Evolutionary conservation across 1,140 invertebrate species (phyloP).

Genomic region (Neodiprion lecontei): DNA sequence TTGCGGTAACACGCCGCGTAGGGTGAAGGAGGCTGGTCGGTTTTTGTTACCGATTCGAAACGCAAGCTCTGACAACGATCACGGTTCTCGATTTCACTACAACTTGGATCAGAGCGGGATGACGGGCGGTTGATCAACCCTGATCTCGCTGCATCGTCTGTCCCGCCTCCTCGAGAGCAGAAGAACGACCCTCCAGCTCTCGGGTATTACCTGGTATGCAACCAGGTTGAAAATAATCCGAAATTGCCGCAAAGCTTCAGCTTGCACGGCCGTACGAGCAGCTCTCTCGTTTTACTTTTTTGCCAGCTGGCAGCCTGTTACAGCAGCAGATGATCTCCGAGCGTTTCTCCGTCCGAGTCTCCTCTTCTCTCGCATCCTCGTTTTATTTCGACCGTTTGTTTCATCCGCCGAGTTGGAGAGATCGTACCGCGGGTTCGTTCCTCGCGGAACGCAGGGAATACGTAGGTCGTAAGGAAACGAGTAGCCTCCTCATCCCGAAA

Average conservation of each 20-base stretch:
- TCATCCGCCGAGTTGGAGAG: conserved; percentile 34
- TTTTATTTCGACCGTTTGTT: conserved; percentile 53
- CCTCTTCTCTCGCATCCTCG: conserved; percentile 36
- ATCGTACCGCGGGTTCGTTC: conserved; percentile 24
- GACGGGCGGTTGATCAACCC: too few relatives aligned
- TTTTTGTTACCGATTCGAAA: too few relatives aligned
- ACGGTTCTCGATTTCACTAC: too few relatives aligned
- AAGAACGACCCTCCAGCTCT: conserved; percentile 44
- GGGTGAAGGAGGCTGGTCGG: too few relatives aligned
- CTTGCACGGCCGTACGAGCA: conserved; percentile 52
- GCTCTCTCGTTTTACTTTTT: conserved; percentile 58
- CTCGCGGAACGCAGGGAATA: background rate
- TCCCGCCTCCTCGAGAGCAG: conserved; percentile 41
- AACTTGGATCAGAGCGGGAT: too few relatives aligned
- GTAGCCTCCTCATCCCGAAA: too few relatives aligned
- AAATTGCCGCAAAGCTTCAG: conserved; percentile 61
- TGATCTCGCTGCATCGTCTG: too few relatives aligned
- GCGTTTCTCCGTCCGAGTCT: conserved; percentile 33
- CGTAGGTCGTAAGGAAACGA: too few relatives aligned
- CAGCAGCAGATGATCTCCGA: conserved; percentile 59
- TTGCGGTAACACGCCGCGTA: too few relatives aligned
- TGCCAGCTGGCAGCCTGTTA: conserved; percentile 61
- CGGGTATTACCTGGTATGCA: conserved; percentile 57
- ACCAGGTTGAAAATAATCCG: conserved; percentile 59
- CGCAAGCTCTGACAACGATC: too few relatives aligned